Base-by-base conservation (phyloP, 2,797 vertebrate genomes). In the Nannoperca australis region DNA sequence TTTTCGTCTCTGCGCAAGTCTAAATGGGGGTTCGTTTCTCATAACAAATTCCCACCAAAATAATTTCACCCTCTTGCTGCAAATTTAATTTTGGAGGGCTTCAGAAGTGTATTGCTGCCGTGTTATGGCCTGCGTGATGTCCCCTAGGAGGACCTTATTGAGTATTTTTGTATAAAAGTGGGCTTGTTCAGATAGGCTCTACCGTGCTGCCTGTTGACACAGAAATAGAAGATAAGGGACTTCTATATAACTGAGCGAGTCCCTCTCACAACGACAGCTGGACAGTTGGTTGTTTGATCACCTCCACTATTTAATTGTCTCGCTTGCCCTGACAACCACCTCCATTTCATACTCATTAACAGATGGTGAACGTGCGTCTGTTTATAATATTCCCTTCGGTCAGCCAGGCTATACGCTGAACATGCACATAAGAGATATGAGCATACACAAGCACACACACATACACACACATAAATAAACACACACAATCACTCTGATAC, bases 1-100 rank as follows among this genome's bases (percentile, higher is more conserved):
- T 90, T 87, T 88, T 93, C 80, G 67, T 87, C 83, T 75, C 79
- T 45, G 60, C 45, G 6, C 40, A 53, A 79, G 73, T 86, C 87
- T 86, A 82, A 88, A 91, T 85, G 76, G 30, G 72, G 70, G 55
- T 87, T 81, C 44, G 67, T 92, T 92, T 85, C 86, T 90, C 78
- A 86, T 89, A 82, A 92, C 80, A 92, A 90, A 90, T 84, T 73
- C 79, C 69, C 73, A 73, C 42, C 77, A 77, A 91, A 85, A 89
- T 89, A 69, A 84, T 85, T 83, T 73, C 70, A 78, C 63, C 75
- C 84, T 81, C 75, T 77, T 73, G 70, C 73, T 63, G 81, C 77
- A 86, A 83, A 88, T 89, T 82, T 49, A 71, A 91, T 89, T 89
- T 88, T 75, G 17, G 24, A 70, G 78, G 17, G 73, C 67, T 76